Base-by-base conservation (phyloP, 2,797 vertebrate genomes). In the Enteromius anoplus region DNA sequence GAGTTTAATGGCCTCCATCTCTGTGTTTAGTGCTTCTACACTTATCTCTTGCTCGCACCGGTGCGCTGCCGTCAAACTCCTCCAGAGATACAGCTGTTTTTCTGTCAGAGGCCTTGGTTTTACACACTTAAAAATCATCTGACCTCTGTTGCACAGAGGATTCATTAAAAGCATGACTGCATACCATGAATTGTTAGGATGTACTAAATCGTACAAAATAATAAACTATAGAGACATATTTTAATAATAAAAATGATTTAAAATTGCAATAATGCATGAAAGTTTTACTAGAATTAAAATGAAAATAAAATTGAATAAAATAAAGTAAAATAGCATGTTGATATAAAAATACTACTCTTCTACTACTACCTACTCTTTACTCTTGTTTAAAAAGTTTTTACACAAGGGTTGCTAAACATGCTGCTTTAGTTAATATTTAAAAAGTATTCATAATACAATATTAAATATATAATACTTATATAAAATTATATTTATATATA, bases 1-100 rank as follows among this genome's bases (percentile, higher is more conserved):
- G 62, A 6, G 60, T 80, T 85, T 85, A 85, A 87, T 87, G 62
- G 45, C 51, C 71, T 81, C 76, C 58, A 37, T 40, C 70, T 55
- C 66, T 53, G 58, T 65, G 75, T 75, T 84, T 79, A 87, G 79
- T 78, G 68, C 26, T 55, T 47, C 58, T 78, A 64, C 80, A 71
- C 70, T 87, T 84, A 70, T 84, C 45, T 82, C 45, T 80, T 75
- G 71, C 47, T 69, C 34, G 10, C 78, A 58, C 77, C 53, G 17
- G 55, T 76, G 37, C 60, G 23, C 29, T 51, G 17, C 42, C 17
- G 14, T 47, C 45, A 15, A 15, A 49, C 26, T 76, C 21, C 40
- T 65, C 76, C 75, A 78, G 0, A 6, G 11, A 10, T 11, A 32
- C 10, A 0, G 60, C 62, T 26, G 29, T 14, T 49, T 66, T 34